phyloP scores from a whole-genome alignment of 2,888 invertebrate genomes.

The Stenchaetothrips biformis region DNA sequence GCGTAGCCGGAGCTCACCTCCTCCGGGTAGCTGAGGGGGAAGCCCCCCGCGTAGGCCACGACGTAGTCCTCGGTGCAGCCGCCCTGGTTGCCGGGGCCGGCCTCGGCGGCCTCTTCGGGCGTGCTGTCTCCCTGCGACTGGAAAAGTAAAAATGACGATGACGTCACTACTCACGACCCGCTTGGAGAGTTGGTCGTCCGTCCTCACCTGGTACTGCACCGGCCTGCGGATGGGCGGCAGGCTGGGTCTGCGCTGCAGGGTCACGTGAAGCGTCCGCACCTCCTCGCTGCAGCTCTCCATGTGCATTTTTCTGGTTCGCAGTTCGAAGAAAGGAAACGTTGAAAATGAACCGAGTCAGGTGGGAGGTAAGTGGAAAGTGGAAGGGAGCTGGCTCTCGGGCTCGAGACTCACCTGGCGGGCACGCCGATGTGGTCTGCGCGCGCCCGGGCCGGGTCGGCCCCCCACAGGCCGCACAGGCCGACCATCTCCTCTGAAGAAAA shows the following conservation, averaged over 20 bases:
- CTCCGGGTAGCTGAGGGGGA: conserved; percentile 30
- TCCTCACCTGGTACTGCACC: conserved; percentile 37
- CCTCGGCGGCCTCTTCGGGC: conserved; percentile 42
- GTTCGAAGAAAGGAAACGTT: not conserved
- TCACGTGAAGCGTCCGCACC: conserved; percentile 19
- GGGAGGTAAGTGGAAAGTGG: not conserved
- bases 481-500: conserved; percentile 71
- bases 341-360: not conserved
- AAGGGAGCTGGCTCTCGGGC: conserved; percentile 32
- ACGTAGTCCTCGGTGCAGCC: conserved; percentile 49
- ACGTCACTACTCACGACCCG: conserved; percentile 32
- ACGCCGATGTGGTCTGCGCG: conserved; percentile 29
- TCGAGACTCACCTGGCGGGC: conserved; percentile 30
- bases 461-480: conserved; percentile 72
- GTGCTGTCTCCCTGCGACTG: conserved; percentile 34
- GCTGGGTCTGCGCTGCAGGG: conserved; percentile 57
- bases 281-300: not conserved
- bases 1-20: conserved; percentile 76
- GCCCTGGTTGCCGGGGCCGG: conserved; percentile 38
- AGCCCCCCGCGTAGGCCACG: conserved; percentile 39
- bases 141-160: too few species aligned
- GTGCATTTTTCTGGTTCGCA: not conserved
- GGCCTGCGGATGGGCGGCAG: conserved; percentile 59
- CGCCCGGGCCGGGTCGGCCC: conserved; percentile 42
- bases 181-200: not conserved